A percentile compares a stretch with the other conserved stretches of the same genome.
Conservation (phyloP, 2,113 vertebrate genomes). For the Gadus macrocephalus region DNA sequence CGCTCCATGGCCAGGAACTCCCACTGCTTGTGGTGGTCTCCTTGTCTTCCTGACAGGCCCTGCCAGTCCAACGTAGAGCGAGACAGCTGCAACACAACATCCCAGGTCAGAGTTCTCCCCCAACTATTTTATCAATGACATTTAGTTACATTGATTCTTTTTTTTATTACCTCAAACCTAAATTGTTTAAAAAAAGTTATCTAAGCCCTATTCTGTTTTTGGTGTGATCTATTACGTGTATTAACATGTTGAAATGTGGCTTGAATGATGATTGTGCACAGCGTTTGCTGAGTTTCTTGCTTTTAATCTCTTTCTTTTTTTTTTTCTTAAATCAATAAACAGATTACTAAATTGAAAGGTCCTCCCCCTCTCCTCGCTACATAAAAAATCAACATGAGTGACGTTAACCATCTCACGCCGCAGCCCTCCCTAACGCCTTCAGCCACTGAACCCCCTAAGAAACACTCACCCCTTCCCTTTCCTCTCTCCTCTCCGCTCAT, state of each 20-base stretch:
- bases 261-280: too few relatives aligned
- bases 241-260: background rate
- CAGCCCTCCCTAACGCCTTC: conserved; percentile 37
- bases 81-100: conserved; percentile 22
- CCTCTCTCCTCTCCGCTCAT: conserved; percentile 67
- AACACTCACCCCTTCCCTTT: conserved; percentile 39
- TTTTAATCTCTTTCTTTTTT: background rate
- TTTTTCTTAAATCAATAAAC: background rate
- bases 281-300: background rate
- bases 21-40: conserved; percentile 40
- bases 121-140: background rate
- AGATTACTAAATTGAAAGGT: background rate
- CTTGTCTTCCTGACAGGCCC: conserved; percentile 32
- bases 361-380: conserved; percentile 2
- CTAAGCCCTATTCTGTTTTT: background rate
- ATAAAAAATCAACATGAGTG: conserved; percentile 52
- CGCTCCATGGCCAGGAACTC: conserved; percentile 61
- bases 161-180: background rate
- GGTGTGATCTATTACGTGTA: too few relatives aligned
- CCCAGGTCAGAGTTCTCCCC: conserved; percentile 60
- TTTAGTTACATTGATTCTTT: background rate
- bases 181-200: background rate
- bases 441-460: conserved; percentile 33
- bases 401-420: conserved; percentile 42
- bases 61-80: conserved; percentile 26